These are phyloP conservation scores for Nomada lathburiana DNA, from an alignment of 2,888 invertebrate genomes.

Conservation along the genomic window DNA sequence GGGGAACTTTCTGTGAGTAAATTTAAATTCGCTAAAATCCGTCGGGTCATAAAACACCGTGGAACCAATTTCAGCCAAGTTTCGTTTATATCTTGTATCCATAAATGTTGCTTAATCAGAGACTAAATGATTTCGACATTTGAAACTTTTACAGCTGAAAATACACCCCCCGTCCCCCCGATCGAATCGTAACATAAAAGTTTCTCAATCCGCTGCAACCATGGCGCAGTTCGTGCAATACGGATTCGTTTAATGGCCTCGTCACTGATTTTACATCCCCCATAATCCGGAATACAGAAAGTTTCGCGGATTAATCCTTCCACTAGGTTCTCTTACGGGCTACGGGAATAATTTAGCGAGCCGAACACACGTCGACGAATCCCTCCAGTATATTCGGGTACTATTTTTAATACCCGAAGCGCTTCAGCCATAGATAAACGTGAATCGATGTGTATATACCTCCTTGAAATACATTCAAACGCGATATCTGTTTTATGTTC, in stretches of 20 bases:
- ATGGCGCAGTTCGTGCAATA: not conserved
- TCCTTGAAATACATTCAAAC: not conserved
- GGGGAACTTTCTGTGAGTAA: not conserved
- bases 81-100: not conserved
- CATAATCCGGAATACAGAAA: not conserved
- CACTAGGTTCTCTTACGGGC: not conserved
- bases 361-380: no score
- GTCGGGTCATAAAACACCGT: not conserved
- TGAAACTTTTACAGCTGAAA: not conserved
- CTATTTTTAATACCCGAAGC: no score
- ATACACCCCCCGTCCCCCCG: not conserved
- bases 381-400: no score
- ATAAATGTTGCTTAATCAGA: not conserved
- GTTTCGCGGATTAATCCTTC: constrained; percentile 15
- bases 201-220: not conserved
- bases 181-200: constrained; percentile 14
- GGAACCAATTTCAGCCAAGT: not conserved
- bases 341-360: no score
- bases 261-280: constrained; percentile 37
- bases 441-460: constrained; percentile 12
- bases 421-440: not conserved
- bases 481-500: no score
- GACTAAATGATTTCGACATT: no score
- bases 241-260: constrained; percentile 24
- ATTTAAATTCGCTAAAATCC: constrained; percentile 11